A percentile compares a stretch with the other conserved stretches of the same genome.
phyloP scores from a whole-genome alignment of 2,113 vertebrate genomes.

The Bombycilla garrulus region DNA sequence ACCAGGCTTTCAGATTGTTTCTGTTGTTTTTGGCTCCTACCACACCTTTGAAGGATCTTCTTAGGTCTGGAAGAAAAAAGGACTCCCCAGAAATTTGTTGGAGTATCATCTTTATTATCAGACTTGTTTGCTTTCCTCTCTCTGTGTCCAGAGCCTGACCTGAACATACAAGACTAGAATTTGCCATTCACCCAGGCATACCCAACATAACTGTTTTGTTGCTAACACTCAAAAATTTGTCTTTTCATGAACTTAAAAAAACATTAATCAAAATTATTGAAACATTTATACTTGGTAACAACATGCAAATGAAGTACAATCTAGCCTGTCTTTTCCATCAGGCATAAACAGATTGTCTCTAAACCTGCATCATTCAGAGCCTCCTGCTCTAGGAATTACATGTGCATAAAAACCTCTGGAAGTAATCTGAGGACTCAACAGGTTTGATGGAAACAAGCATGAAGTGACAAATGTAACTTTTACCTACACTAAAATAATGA shows the following conservation, averaged over 20 bases:
- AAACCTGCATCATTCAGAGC: not conserved
- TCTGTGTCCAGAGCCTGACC: not conserved
- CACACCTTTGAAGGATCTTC: not conserved
- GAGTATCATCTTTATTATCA: not conserved
- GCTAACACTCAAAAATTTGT: fast-evolving
- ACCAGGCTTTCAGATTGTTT: not conserved
- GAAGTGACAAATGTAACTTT: not conserved
- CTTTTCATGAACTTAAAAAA: not conserved
- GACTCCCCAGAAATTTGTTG: not conserved
- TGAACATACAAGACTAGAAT: not conserved
- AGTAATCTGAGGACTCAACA: not conserved
- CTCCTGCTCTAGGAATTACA: not conserved
- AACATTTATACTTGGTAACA: not conserved
- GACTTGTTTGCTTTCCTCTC: not conserved
- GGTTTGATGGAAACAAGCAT: not conserved
- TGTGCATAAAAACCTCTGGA: not conserved
- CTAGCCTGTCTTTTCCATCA: not conserved
- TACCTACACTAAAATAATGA: not conserved
- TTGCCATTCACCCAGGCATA: not conserved
- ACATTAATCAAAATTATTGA: not conserved
- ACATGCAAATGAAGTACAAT: not conserved
- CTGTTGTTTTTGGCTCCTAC: not conserved
- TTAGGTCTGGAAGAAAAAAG: not conserved
- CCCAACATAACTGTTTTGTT: not conserved
- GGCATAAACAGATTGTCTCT: not conserved